Conservation (phyloP, 64 coral and sea anemone species). For the Catalaphyllia jardinei region DNA sequence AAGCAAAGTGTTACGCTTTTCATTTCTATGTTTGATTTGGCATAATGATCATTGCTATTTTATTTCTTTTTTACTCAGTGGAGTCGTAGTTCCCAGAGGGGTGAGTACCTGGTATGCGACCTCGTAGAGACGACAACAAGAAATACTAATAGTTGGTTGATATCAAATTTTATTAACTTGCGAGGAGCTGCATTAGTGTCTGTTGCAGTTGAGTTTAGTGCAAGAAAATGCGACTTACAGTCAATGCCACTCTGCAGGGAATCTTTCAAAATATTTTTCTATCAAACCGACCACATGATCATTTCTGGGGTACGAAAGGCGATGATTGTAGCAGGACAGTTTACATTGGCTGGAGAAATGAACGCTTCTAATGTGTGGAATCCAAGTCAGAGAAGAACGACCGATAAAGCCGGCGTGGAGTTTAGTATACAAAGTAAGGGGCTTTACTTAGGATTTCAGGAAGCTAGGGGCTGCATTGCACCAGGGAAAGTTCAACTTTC, state of each 20-base stretch:
- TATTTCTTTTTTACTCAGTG: slow-evolving; percentile 28
- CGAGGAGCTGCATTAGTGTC: slow-evolving; percentile 35
- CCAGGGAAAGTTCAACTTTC: slow-evolving; percentile 37
- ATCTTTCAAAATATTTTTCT: slow-evolving; percentile 52
- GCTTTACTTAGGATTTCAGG: slow-evolving; percentile 70
- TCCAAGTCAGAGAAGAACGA: background rate
- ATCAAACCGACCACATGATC: slow-evolving; percentile 24
- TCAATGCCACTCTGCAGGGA: slow-evolving; percentile 60
- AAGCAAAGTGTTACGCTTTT: too few species aligned
- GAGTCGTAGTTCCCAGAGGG: slow-evolving; percentile 44
- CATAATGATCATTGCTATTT: background rate
- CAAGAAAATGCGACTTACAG: slow-evolving; percentile 42
- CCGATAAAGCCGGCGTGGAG: slow-evolving; percentile 41
- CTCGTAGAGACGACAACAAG: slow-evolving; percentile 51
- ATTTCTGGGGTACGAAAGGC: slow-evolving; percentile 48
- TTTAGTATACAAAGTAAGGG: slow-evolving; percentile 29
- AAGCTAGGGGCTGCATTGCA: slow-evolving; percentile 71
- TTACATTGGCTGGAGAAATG: slow-evolving; percentile 43
- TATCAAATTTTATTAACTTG: slow-evolving; percentile 52
- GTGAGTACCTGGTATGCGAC: slow-evolving; percentile 71
- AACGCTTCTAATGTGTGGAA: slow-evolving; percentile 51
- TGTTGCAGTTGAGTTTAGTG: slow-evolving; percentile 59
- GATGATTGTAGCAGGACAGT: slow-evolving; percentile 40
- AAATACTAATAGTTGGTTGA: slow-evolving; percentile 73
- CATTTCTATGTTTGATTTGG: too few species aligned